phyloP scores from a whole-genome alignment of 35 echinoderm and acorn worm genomes.

The Heliocidaris tuberculata region DNA sequence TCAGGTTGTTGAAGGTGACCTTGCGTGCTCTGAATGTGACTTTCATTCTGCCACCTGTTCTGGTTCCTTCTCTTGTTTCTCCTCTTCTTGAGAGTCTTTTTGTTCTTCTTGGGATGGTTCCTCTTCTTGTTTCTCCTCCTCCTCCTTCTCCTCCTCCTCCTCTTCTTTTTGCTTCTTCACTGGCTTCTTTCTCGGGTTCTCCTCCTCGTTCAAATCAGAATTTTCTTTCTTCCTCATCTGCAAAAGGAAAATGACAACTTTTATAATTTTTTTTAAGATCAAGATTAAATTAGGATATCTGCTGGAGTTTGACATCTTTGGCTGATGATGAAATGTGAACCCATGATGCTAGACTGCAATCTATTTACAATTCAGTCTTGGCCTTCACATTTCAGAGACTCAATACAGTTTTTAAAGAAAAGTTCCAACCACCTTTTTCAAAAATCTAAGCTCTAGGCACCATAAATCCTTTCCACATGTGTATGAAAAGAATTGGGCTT shows the following conservation, averaged over 20 bases:
- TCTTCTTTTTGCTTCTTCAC: background rate
- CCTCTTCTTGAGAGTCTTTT: conserved; percentile 8
- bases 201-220: background rate
- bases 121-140: conserved; percentile 51
- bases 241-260: background rate
- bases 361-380: too few species aligned
- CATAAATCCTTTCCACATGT: background rate
- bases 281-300: background rate
- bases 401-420: background rate
- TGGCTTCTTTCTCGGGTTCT: conserved; percentile 40
- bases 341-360: too few species aligned
- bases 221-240: conserved; percentile 34
- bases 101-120: conserved; percentile 37
- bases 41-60: background rate
- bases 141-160: conserved; percentile 17
- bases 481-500: too few species aligned
- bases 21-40: background rate
- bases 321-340: too few species aligned
- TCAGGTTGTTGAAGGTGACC: background rate
- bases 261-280: background rate
- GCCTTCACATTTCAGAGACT: too few species aligned
- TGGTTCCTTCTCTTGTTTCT: conserved; percentile 11
- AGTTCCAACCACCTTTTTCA: background rate
- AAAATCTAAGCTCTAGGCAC: background rate
- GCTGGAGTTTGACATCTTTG: background rate